Conservation (phyloP, 2,888 invertebrate species). For the Orchesella flavescens region DNA sequence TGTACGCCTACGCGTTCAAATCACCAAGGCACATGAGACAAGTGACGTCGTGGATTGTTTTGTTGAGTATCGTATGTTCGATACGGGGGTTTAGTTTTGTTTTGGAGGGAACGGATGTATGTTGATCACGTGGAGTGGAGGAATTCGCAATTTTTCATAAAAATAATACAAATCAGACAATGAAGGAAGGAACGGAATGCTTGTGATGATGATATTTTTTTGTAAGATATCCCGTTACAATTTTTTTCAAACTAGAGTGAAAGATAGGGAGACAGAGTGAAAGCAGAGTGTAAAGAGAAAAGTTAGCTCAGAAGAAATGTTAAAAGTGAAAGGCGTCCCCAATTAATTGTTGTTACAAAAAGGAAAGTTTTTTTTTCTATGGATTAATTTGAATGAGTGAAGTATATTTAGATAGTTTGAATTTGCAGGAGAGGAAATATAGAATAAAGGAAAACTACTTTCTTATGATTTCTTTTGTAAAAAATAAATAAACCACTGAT, state of each 20-base stretch:
- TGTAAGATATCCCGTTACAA: not conserved
- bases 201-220: not conserved
- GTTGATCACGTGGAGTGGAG: not conserved
- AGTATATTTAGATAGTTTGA: no score
- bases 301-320: not conserved
- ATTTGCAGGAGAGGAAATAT: no score
- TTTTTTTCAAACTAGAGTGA: no score
- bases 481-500: conserved; percentile 30
- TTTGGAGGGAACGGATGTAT: conserved; percentile 1
- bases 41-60: not conserved
- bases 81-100: not conserved
- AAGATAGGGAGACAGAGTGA: no score
- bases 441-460: not conserved
- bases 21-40: no score
- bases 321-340: no score
- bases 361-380: not conserved
- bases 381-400: no score
- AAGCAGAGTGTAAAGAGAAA: not conserved
- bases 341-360: not conserved
- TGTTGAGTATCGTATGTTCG: no score
- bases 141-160: not conserved
- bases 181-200: not conserved
- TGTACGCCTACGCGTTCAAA: conserved; percentile 30
- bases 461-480: not conserved
- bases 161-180: conserved; percentile 24